Conservation (phyloP, 2,888 invertebrate genomes). For the Sialis lutaria region DNA sequence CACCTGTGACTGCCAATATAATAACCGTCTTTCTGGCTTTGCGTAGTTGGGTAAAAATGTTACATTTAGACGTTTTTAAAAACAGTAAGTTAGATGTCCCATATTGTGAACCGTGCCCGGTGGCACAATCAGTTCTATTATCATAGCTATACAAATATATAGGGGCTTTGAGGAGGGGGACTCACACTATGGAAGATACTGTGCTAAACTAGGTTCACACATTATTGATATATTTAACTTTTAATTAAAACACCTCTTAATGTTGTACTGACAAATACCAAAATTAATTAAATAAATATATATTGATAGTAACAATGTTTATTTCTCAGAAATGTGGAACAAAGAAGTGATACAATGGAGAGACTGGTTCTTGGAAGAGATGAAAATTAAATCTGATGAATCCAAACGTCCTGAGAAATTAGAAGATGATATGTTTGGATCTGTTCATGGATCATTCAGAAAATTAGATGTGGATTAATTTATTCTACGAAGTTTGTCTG, state of each 20-base stretch:
- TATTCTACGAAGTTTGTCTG: not conserved
- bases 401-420: slow-evolving; percentile 22
- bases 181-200: too few species aligned
- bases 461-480: slow-evolving; percentile 1
- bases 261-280: too few species aligned
- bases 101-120: too few species aligned
- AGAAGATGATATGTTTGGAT: slow-evolving; percentile 13
- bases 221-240: not conserved
- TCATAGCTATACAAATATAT: not conserved
- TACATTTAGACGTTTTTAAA: too few species aligned
- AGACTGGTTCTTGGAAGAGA: slow-evolving; percentile 21
- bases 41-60: too few species aligned
- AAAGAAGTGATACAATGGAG: slow-evolving; percentile 18
- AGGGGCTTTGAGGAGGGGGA: not conserved
- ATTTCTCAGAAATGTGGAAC: slow-evolving; percentile 18
- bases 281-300: not conserved
- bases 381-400: slow-evolving; percentile 21
- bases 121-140: too few species aligned
- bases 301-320: slow-evolving; percentile 1
- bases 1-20: too few species aligned
- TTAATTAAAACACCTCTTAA: not conserved
- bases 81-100: too few species aligned
- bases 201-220: too few species aligned
- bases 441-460: slow-evolving; percentile 1
- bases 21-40: too few species aligned